Conservation (phyloP, 2,113 vertebrate species). For the Eleginops maclovinus region DNA sequence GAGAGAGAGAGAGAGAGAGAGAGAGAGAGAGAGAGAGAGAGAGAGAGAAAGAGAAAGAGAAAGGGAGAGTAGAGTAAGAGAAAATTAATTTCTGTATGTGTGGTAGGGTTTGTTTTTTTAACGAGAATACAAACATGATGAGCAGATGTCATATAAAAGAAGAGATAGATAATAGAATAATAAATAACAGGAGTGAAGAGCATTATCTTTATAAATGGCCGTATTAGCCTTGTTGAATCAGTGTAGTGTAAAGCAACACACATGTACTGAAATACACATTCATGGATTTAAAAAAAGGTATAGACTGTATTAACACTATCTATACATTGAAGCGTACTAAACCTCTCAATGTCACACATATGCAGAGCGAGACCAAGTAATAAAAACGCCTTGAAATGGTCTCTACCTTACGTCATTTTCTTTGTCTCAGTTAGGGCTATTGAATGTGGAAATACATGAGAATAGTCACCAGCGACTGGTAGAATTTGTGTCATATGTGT, state of each 20-base stretch:
- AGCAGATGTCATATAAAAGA: slow-evolving; percentile 48
- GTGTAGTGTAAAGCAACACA: slow-evolving; percentile 14
- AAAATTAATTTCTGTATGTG: slow-evolving; percentile 50
- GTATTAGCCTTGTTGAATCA: slow-evolving; percentile 12
- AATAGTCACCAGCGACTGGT: not conserved
- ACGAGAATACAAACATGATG: slow-evolving; percentile 56
- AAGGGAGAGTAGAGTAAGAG: slow-evolving; percentile 27
- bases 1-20: not conserved
- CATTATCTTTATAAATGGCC: slow-evolving; percentile 13
- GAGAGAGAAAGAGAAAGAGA: slow-evolving; percentile 23
- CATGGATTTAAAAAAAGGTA: not conserved
- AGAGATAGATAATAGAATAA: slow-evolving; percentile 17
- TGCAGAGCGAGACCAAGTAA: not conserved
- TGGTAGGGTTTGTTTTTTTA: slow-evolving; percentile 47
- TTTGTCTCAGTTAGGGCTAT: not conserved
- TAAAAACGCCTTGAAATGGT: not conserved
- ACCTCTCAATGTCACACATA: not conserved
- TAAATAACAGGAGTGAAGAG: slow-evolving; percentile 2
- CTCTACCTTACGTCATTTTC: not conserved
- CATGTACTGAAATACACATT: slow-evolving; percentile 18
- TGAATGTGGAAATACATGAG: slow-evolving; percentile 1
- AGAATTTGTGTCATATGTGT: no score
- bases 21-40: slow-evolving; percentile 8
- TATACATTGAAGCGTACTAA: not conserved
- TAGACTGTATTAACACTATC: not conserved